phyloP scores from a whole-genome alignment of 92 coral and sea anemone species.

The Heliopora coerulea region DNA sequence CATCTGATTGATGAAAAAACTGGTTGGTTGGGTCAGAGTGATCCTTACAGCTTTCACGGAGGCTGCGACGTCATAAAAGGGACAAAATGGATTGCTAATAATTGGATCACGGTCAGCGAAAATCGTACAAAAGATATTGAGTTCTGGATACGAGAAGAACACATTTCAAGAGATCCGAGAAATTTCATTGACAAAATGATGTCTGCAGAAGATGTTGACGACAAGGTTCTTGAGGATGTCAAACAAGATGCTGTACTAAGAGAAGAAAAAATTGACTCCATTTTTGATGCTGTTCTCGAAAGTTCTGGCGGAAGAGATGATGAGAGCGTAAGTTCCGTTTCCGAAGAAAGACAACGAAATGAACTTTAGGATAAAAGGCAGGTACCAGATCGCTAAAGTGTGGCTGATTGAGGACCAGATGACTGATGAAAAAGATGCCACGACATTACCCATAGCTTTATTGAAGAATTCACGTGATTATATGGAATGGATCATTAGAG shows the following conservation, averaged over 20 bases:
- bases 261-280: conserved; percentile 1
- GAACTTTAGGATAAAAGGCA: conserved; percentile 1
- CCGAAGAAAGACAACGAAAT: background rate
- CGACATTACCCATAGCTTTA: no score
- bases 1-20: conserved; percentile 15
- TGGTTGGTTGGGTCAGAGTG: conserved; percentile 32
- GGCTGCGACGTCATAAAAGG: conserved; percentile 37
- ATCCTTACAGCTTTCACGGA: conserved; percentile 36
- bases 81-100: conserved; percentile 38
- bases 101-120: conserved; percentile 39
- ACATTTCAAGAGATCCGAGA: background rate
- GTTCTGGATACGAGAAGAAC: conserved; percentile 8
- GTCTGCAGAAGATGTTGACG: conserved; percentile 1
- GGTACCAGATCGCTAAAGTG: background rate
- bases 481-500: no score
- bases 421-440: background rate
- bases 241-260: background rate
- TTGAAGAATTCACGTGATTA: no score
- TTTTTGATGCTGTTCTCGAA: conserved; percentile 16
- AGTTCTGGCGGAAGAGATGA: background rate
- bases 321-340: background rate
- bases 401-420: background rate
- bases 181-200: background rate
- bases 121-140: conserved; percentile 26
- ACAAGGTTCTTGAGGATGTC: conserved; percentile 8